These are phyloP conservation scores for Pollenia labialis DNA, from an alignment of 2,888 invertebrate genomes.

Conservation along the genomic window DNA sequence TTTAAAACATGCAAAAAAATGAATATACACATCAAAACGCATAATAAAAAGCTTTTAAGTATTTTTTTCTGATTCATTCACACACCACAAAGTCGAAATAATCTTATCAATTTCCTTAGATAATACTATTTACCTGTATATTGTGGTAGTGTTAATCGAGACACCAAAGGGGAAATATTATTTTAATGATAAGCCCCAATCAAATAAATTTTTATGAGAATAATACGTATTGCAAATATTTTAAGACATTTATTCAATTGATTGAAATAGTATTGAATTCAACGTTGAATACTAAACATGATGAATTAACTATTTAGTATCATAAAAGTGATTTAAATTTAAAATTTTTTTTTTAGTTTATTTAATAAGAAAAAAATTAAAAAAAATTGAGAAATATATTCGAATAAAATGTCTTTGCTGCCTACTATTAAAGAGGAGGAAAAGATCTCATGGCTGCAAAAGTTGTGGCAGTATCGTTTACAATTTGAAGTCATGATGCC, in stretches of 20 bases:
- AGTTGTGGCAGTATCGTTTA: slow-evolving; percentile 78
- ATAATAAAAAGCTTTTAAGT: background rate
- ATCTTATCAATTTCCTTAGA: slow-evolving; percentile 20
- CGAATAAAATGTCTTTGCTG: slow-evolving; percentile 75
- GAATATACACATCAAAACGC: background rate
- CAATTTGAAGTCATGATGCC: slow-evolving; percentile 80
- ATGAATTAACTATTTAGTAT: background rate
- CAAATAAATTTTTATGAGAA: background rate
- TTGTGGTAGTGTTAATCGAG: slow-evolving; percentile 4
- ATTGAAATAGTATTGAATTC: slow-evolving; percentile 6
- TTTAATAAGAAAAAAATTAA: slow-evolving; percentile 2
- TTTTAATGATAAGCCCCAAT: slow-evolving; percentile 16
- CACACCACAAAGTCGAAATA: background rate
- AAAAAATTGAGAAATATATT: background rate
- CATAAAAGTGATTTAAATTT: background rate
- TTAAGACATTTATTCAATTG: slow-evolving; percentile 31
- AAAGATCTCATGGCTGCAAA: slow-evolving; percentile 76
- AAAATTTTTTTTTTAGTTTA: background rate
- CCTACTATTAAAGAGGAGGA: slow-evolving; percentile 79
- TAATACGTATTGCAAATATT: slow-evolving; percentile 31
- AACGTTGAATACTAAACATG: slow-evolving; percentile 11
- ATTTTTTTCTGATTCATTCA: background rate
- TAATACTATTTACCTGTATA: background rate
- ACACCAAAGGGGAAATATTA: background rate
- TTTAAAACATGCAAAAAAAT: background rate